Evolutionary conservation across 2,888 invertebrate genomes (phyloP), one percentile per base, ranked within the genome.

Genomic region (Pseudococcus viburni): DNA sequence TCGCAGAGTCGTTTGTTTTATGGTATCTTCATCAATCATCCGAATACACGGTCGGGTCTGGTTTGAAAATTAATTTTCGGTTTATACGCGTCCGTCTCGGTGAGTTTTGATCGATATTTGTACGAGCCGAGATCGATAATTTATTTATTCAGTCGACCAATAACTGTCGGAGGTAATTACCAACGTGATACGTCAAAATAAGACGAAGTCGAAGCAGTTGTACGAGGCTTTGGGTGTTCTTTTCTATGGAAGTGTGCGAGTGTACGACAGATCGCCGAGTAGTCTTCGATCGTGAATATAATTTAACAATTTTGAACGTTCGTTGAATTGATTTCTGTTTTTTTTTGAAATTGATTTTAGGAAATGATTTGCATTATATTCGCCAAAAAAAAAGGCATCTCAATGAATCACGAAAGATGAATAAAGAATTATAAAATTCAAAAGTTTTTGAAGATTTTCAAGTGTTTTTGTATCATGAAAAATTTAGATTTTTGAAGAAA

Each of bases 61-160:
- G 59, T 59, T 59, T 59, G 26, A 33, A 73, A 73, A 26, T 33
- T 26, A 73, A 26, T 73, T 73, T 73, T 73, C 33, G 33, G 68
- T 73, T 26, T 73, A 0, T 12, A 73, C 33, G 12, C 33, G 15
- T 11, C 11, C 33, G 68, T 55, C 55, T 17, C 19, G 19, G 19
- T n/a, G 19, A 59, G 19, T 59, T 59, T 59, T 59, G 59, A 59
- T 59, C 59, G 59, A 59, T 59, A 59, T 59, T 59, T 51, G 11
- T 59, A 59, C 19, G 19, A 59, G 26, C 33, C 15, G 5, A 6
- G 68, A 73, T 73, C 68, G 68, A 73, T 73, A 59, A 59, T 59
- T 73, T 73, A 73, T 73, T 73, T 73, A 73, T 33, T 73, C 68
- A 33, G 12, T 73, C 68, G 12, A 73, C 68, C 68, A 73, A 73